Percentiles rank a stretch among this genome's conserved stretches.
phyloP scores from a whole-genome alignment of 2,888 invertebrate species.

The Oxytorus armatus region DNA sequence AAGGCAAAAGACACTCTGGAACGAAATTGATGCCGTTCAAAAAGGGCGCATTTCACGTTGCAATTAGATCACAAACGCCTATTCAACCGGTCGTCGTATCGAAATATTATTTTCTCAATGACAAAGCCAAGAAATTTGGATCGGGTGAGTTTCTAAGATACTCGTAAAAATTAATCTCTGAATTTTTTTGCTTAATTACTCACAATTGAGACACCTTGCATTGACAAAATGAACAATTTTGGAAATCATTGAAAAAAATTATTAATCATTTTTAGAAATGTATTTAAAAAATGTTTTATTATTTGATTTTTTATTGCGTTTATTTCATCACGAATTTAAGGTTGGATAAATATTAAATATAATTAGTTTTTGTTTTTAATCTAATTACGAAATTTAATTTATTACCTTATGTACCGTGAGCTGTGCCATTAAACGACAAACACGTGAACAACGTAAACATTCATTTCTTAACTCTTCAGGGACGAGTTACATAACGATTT shows the following conservation, averaged over 20 bases:
- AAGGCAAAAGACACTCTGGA: constrained; percentile 94
- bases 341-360: not conserved
- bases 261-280: not conserved
- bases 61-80: constrained; percentile 92
- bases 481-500: constrained; percentile 89
- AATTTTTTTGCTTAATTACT: not conserved
- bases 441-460: too few relatives aligned
- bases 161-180: not conserved
- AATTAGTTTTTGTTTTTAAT: not conserved
- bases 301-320: too few relatives aligned
- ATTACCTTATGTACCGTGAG: too few relatives aligned
- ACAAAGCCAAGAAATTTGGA: constrained; percentile 87
- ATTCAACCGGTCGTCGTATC: constrained; percentile 96
- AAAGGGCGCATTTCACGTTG: constrained; percentile 98
- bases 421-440: too few relatives aligned
- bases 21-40: constrained; percentile 94
- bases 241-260: too few relatives aligned
- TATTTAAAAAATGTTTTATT: too few relatives aligned
- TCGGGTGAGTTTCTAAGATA: constrained; percentile 85
- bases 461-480: constrained; percentile 83
- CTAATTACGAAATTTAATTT: too few relatives aligned
- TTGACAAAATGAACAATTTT: too few relatives aligned
- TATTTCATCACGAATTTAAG: too few relatives aligned
- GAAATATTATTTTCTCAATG: constrained; percentile 91
- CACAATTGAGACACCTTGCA: not conserved